A percentile compares a stretch with the other conserved stretches of the same genome.
phyloP scores from a whole-genome alignment of 2,797 vertebrate genomes.

The Hippocampus kuda region DNA sequence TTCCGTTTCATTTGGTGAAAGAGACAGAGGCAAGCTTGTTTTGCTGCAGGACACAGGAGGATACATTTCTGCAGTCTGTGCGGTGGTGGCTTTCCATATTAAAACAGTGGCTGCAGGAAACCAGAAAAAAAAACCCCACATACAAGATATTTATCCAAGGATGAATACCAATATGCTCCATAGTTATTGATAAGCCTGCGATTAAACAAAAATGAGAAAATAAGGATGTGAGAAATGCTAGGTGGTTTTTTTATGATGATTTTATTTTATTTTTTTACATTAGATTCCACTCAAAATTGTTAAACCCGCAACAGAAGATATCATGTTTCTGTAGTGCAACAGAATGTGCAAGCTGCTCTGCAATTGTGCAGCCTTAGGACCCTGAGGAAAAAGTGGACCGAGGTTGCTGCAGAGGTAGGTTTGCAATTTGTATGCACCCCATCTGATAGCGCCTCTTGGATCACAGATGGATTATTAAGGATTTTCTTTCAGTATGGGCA shows the following conservation, averaged over 20 bases:
- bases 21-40: conserved; percentile 15
- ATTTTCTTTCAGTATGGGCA: conserved; percentile 47
- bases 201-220: background rate
- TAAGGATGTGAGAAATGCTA: background rate
- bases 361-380: conserved; percentile 59
- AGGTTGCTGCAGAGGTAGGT: conserved; percentile 61
- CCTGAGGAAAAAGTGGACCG: conserved; percentile 60
- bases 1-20: conserved; percentile 22
- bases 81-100: conserved; percentile 6
- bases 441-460: conserved; percentile 63
- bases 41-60: conserved; percentile 48
- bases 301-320: background rate
- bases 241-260: background rate
- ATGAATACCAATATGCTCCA: background rate
- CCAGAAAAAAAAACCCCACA: background rate
- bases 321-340: conserved; percentile 6
- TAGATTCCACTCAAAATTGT: background rate
- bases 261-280: background rate
- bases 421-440: conserved; percentile 66
- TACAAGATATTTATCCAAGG: background rate
- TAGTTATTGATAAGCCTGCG: background rate
- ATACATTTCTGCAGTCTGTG: conserved; percentile 41
- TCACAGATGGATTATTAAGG: conserved; percentile 67
- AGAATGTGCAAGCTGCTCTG: conserved; percentile 21
- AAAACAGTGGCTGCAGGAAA: background rate